These are phyloP conservation scores for Zhengitettix transpicula DNA, from an alignment of 2,888 invertebrate species.

Conservation along the genomic window DNA sequence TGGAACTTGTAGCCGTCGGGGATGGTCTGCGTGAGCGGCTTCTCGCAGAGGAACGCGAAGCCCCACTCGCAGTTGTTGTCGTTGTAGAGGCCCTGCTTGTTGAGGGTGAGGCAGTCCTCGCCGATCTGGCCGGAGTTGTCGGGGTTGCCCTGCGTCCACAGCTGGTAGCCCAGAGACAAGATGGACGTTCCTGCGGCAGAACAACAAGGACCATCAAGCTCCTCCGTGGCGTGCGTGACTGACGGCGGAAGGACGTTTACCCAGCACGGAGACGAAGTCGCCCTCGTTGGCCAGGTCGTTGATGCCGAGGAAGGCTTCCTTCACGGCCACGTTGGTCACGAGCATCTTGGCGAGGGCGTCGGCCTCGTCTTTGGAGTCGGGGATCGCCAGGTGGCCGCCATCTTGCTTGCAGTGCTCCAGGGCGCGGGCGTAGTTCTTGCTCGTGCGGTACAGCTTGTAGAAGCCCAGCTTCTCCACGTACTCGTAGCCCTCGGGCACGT, in stretches of 20 bases:
- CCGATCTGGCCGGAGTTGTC: not conserved
- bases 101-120: not conserved
- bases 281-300: not conserved
- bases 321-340: not conserved
- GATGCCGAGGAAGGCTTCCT: not conserved
- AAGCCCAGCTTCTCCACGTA: not conserved
- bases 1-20: not conserved
- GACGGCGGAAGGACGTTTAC: no score
- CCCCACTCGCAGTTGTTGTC: not conserved
- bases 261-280: not conserved
- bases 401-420: not conserved
- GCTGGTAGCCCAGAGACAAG: not conserved
- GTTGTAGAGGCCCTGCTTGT: not conserved
- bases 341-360: not conserved
- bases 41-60: not conserved
- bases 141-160: not conserved
- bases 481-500: no score
- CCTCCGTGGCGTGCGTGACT: no score
- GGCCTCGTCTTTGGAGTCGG: not conserved
- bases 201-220: no score
- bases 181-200: no score
- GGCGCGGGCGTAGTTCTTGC: not conserved
- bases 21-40: not conserved
- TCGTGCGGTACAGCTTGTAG: not conserved
- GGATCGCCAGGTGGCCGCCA: not conserved